Base-by-base conservation (phyloP, 2,888 invertebrate genomes). In the Cheilosia scutellata region DNA sequence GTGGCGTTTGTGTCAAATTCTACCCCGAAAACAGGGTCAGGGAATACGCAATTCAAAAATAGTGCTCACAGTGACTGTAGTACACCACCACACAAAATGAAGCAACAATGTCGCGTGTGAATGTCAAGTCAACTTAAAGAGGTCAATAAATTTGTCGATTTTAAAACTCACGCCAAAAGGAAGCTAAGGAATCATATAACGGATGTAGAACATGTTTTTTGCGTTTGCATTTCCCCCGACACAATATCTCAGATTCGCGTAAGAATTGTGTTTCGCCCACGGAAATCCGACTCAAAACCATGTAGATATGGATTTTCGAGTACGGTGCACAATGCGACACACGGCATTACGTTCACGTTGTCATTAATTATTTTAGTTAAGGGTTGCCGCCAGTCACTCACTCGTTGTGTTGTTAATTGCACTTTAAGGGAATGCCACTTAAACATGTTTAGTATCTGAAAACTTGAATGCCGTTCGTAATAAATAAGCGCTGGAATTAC, bases 191-290 rank as follows among this genome's bases (percentile, higher is more conserved):
- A 58, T 84, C 84, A 51, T 55, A 77, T 86, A 72, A 66, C 86
- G 86, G 86, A 86, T 86, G 80, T 82, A 57, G 66, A 71, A 77
- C 80, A 75, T 80, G 82, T 82, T 77, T 63, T 71, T 58, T 25
- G 53, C 63, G 47, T 55, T 78, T 44, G 20, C 49, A 74, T 65
- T 84, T 84, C 80, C 84, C 75, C 68, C 62, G 40, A 62, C 63
- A 58, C 27, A 37, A 25, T 37, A 33, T 58, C 65, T 58, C 65
- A 37, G 16, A 33, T 75, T 66, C 75, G 42, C 55, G 25, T n/a
- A 44, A 37, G 57, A 42, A 70, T 84, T 66, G n/a, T 37, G 42
- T 84, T 80, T 47, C 80, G 68, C 47, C 49, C 60, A 33, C 60
- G 37, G 84, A 71, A 83, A 78, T 78, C 55, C 16, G 82, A 83